phyloP scores from a whole-genome alignment of 1,140 invertebrate genomes.

The Cyphomyrmex costatus region DNA sequence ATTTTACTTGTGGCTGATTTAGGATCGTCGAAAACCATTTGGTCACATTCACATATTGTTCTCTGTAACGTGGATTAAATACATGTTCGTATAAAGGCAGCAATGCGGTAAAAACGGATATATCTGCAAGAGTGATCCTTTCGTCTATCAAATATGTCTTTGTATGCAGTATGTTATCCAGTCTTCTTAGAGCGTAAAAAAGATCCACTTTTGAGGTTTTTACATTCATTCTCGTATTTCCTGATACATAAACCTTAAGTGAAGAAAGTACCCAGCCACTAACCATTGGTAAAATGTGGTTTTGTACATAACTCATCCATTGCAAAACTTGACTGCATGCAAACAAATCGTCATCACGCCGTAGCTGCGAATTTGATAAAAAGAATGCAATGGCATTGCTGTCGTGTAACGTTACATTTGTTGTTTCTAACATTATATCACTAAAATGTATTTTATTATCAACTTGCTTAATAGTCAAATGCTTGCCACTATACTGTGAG shows the following conservation, averaged over 20 bases:
- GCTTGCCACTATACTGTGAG: constrained; percentile 86
- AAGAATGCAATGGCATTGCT: constrained; percentile 90
- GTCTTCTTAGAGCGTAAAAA: constrained; percentile 75
- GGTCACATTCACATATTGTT: constrained; percentile 88
- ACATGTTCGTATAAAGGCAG: constrained; percentile 89
- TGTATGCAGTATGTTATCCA: constrained; percentile 89
- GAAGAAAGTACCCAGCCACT: constrained; percentile 89
- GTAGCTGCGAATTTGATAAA: constrained; percentile 88
- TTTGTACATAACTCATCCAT: constrained; percentile 90
- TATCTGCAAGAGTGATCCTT: constrained; percentile 91
- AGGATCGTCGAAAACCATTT: constrained; percentile 92
- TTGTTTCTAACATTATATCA: constrained; percentile 81
- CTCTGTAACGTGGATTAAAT: constrained; percentile 82
- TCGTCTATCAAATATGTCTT: constrained; percentile 92
- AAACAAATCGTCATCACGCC: constrained; percentile 83
- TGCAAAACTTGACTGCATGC: constrained; percentile 89
- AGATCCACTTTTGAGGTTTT: constrained; percentile 78
- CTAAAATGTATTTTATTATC: constrained; percentile 43
- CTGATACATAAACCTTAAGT: constrained; percentile 32
- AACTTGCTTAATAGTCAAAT: constrained; percentile 73
- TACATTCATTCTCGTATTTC: constrained; percentile 60
- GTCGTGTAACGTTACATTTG: constrained; percentile 87
- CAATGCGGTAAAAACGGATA: constrained; percentile 89
- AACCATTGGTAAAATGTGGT: constrained; percentile 89
- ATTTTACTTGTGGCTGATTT: constrained; percentile 87